Evolutionary conservation across 2,113 vertebrate genomes (phyloP).

Genomic region (Montifringilla adamsi): DNA sequence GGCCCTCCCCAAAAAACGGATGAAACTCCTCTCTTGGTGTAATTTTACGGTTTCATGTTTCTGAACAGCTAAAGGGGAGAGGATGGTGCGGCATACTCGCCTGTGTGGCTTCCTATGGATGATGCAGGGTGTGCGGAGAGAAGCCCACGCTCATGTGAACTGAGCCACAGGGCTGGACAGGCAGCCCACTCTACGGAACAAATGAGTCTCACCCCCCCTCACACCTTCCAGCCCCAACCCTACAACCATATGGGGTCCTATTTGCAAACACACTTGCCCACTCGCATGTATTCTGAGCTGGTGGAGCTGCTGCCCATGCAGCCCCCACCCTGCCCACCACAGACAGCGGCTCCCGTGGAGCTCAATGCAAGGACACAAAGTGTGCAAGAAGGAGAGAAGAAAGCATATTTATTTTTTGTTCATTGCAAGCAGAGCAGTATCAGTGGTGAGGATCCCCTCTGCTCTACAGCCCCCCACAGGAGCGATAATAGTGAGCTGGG

Average conservation of each 20-base stretch:
- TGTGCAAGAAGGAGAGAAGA: background rate
- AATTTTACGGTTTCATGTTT: background rate
- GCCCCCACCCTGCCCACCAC: background rate
- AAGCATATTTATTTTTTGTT: background rate
- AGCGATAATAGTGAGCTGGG: background rate
- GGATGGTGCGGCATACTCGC: rapidly evolving
- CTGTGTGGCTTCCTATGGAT: background rate
- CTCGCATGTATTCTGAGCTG: rapidly evolving
- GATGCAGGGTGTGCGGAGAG: rapidly evolving
- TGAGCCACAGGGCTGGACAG: background rate
- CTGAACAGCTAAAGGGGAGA: slow-evolving; percentile 27
- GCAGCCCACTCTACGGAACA: too few relatives aligned
- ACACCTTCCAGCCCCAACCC: background rate
- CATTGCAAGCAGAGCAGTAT: background rate
- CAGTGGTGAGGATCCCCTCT: background rate
- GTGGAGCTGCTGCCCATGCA: too few relatives aligned
- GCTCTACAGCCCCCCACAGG: background rate
- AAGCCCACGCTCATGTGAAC: background rate
- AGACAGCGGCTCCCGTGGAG: rapidly evolving
- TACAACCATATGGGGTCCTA: rapidly evolving
- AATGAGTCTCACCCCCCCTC: background rate
- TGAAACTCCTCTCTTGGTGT: background rate
- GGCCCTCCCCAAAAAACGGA: background rate
- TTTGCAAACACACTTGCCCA: background rate
- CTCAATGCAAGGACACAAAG: background rate